Percentiles rank a stretch among this genome's conserved stretches.
Evolutionary conservation across 2,797 vertebrate genomes (phyloP).

Genomic region (Paedocypris micromegethes): DNA sequence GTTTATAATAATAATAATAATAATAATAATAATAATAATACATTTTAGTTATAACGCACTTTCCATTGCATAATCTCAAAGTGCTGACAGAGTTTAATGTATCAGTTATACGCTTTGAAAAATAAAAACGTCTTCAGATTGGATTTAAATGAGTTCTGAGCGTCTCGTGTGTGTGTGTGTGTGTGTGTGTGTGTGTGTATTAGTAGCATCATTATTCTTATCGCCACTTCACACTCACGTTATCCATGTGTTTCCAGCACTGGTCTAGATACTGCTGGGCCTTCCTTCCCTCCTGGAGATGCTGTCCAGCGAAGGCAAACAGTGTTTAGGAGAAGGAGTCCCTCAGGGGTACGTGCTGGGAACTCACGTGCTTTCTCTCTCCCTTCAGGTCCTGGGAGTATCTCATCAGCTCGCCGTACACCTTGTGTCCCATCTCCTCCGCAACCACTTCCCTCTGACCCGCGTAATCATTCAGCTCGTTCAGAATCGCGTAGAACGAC

Average conservation of each 20-base stretch:
- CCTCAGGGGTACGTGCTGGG: not conserved
- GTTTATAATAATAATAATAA: too few species aligned
- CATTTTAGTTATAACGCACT: too few species aligned
- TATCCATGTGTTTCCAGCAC: constrained; percentile 99
- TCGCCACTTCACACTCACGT: constrained; percentile 71
- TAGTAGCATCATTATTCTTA: too few species aligned
- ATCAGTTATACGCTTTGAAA: too few species aligned
- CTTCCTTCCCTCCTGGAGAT: constrained; percentile 96
- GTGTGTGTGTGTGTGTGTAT: too few species aligned
- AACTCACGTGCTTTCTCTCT: constrained; percentile 91
- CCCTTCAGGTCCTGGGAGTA: constrained; percentile 92
- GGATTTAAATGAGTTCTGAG: too few species aligned
- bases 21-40: too few species aligned
- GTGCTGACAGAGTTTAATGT: too few species aligned
- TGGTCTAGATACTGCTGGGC: constrained; percentile 95
- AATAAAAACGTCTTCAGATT: too few species aligned
- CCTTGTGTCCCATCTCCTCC: constrained; percentile 92
- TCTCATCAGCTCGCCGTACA: constrained; percentile 93
- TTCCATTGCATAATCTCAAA: too few species aligned
- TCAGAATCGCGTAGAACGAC: constrained; percentile 93
- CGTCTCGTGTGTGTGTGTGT: too few species aligned
- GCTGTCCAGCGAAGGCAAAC: constrained; percentile 64
- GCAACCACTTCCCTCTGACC: constrained; percentile 97
- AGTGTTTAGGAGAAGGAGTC: not conserved
- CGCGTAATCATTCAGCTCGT: constrained; percentile 95